These are phyloP conservation scores for Brachionus rotundiformis DNA, from an alignment of 1,140 invertebrate genomes.

Conservation along the genomic window DNA sequence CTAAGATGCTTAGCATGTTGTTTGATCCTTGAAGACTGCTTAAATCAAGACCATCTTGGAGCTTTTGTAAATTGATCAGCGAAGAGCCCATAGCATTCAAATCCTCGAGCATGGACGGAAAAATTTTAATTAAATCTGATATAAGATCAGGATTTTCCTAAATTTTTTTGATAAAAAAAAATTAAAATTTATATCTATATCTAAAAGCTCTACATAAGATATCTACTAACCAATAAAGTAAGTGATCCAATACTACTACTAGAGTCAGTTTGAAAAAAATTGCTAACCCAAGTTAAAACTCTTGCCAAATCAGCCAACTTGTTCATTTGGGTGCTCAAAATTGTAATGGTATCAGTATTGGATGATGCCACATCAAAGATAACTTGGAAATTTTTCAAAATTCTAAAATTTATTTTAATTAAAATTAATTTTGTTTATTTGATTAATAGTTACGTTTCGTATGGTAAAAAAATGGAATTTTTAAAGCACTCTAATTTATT, in stretches of 20 bases:
- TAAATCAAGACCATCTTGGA: slow-evolving; percentile 12
- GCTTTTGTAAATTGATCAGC: slow-evolving; percentile 7
- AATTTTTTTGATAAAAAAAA: neutral
- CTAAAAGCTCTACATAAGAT: neutral
- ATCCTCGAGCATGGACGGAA: neutral
- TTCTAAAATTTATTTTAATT: slow-evolving; percentile 7
- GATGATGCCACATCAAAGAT: slow-evolving; percentile 21
- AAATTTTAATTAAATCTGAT: neutral
- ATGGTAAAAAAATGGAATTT: slow-evolving; percentile 40
- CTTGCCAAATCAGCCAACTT: neutral
- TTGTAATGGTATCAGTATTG: slow-evolving; percentile 14
- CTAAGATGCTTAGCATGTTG: slow-evolving; percentile 30
- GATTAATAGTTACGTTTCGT: slow-evolving; percentile 3
- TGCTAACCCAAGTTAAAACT: slow-evolving; percentile 18
- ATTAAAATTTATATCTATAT: neutral
- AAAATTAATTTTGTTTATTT: too few species aligned
- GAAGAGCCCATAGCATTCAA: neutral
- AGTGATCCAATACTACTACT: slow-evolving; percentile 45
- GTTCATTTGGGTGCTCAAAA: slow-evolving; percentile 28
- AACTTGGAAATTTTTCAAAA: slow-evolving; percentile 21
- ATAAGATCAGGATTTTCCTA: slow-evolving; percentile 25
- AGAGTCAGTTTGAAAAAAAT: slow-evolving; percentile 42
- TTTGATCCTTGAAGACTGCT: slow-evolving; percentile 5
- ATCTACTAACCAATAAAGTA: slow-evolving; percentile 33
- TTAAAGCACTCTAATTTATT: slow-evolving; percentile 41